Percentiles rank a stretch among this genome's conserved stretches.
phyloP scores from a whole-genome alignment of 64 coral and sea anemone species.

The Pocillopora damicornis region DNA sequence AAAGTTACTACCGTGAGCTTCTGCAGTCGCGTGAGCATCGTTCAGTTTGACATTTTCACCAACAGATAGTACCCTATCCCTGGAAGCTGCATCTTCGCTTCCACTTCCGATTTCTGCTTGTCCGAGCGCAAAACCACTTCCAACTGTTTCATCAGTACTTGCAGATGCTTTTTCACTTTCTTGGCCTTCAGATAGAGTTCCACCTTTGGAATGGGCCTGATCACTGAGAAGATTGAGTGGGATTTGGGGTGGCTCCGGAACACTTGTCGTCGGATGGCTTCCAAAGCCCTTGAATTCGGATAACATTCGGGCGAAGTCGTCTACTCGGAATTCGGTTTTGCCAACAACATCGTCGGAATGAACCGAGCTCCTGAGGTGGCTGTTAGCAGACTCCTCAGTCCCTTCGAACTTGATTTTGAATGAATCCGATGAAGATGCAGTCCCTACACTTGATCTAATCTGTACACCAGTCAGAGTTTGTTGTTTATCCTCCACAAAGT shows the following conservation, averaged over 20 bases:
- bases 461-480: constrained; percentile 5
- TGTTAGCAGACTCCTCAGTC: neutral
- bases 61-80: constrained; percentile 18
- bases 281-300: constrained; percentile 81
- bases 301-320: constrained; percentile 91
- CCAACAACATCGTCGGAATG: constrained; percentile 7
- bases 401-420: constrained; percentile 21
- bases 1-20: neutral
- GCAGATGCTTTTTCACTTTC: neutral
- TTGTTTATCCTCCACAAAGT: constrained; percentile 83
- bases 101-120: neutral
- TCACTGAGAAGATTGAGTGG: neutral
- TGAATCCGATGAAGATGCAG: neutral
- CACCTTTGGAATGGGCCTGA: neutral
- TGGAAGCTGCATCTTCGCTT: constrained; percentile 1
- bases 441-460: constrained; percentile 9
- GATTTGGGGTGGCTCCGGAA: constrained; percentile 45
- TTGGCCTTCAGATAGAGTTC: neutral
- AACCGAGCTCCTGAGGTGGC: neutral
- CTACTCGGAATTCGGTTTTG: constrained; percentile 40
- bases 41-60: constrained; percentile 47
- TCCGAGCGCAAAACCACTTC: neutral
- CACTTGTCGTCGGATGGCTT: neutral
- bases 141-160: neutral
- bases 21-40: constrained; percentile 47